Base-by-base conservation (phyloP, 1,140 invertebrate species). In the Ruditapes philippinarum region DNA sequence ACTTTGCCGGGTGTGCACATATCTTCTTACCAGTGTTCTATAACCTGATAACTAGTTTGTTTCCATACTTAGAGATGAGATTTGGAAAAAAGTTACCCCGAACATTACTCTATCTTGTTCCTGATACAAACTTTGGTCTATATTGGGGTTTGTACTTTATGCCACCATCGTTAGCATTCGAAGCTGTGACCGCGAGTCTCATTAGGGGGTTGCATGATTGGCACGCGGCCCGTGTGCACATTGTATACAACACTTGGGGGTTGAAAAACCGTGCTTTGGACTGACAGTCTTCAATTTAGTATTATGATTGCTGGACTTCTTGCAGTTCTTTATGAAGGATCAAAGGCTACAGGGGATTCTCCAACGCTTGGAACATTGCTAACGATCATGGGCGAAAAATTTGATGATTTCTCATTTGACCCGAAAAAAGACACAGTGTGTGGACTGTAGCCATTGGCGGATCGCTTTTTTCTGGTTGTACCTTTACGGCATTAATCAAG, bases 201-300 rank as follows among this genome's bases (percentile, higher is more conserved):
- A 1, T 14, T 78, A 1, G 49, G 74, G 74, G 74, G 74, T 4
- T 78, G n/a, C 19, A 78, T 78, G 45, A 25, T 78, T 78, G 74
- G 74, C 51, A 42, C 33, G 25, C 4, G 42, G 2, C 22, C 74
- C 28, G 42, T 78, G 5, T 78, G 40, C 31, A 78, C 74, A 19
- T 25, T 78, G 12, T 78, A 78, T 28, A 78, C 36, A 5, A 49
- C 36, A 11, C 31, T 82, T 96, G 98, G 98, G 57, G 98, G 98
- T 3, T 98, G 99, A 97, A 99, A 99, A 95, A 98, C 98, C 7
- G 98, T 99, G 0, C 97, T 99, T 90, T 95, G 93, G 96, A 98
- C 98, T 0, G 98, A 99, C 95, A 97, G 98, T 0, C 97, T 99
- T 86, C 98, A 99, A 96, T 97, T 97, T 0, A 93, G 98, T 9